Conservation (phyloP, 2,888 invertebrate genomes). For the Axea sp. region DNA sequence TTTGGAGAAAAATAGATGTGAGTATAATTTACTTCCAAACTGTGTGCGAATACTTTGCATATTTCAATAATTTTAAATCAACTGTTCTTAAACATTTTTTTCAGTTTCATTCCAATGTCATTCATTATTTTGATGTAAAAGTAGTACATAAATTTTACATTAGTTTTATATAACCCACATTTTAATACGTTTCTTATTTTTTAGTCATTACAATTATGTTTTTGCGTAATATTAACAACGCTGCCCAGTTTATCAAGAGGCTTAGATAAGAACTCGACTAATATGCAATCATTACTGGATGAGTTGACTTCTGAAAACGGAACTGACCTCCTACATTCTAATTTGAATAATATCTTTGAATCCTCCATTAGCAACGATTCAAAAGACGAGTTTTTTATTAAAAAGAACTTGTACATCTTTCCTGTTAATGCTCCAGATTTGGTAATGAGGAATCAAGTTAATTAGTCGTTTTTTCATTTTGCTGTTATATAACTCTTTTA, state of each 20-base stretch:
- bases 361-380: slow-evolving; percentile 25
- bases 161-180: no score
- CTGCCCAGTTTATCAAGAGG: no score
- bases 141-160: no score
- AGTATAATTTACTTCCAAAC: slow-evolving; percentile 1
- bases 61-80: no score
- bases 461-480: no score
- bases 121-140: no score
- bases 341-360: slow-evolving; percentile 18
- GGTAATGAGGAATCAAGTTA: slow-evolving; percentile 27
- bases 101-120: no score
- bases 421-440: slow-evolving; percentile 55
- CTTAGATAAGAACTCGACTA: slow-evolving; percentile 25
- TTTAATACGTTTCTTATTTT: no score
- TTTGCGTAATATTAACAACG: no score
- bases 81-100: no score
- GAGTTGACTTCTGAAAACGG: slow-evolving; percentile 32
- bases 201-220: no score
- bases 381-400: slow-evolving; percentile 33
- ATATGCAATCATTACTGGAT: slow-evolving; percentile 38
- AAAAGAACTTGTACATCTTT: slow-evolving; percentile 50
- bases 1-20: slow-evolving; percentile 6
- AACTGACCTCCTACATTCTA: slow-evolving; percentile 19
- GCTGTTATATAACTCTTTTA: no score
- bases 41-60: background rate